These are phyloP conservation scores for Pachycephus smyrnensis DNA, from an alignment of 2,888 invertebrate genomes.

Conservation along the genomic window DNA sequence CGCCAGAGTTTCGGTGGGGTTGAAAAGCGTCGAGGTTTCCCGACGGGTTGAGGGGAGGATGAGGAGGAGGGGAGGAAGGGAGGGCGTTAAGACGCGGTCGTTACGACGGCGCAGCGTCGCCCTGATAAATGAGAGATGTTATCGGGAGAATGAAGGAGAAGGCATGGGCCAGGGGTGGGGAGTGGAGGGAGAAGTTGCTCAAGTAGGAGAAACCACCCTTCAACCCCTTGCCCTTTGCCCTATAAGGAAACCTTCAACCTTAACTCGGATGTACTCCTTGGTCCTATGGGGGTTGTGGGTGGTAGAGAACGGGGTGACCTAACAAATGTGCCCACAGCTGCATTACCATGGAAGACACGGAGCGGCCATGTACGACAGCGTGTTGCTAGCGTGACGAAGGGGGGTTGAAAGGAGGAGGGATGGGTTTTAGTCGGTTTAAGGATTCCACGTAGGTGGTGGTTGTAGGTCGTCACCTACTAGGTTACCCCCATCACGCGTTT, in stretches of 20 bases:
- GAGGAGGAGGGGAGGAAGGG: slow-evolving; percentile 22
- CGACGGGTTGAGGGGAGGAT: not conserved
- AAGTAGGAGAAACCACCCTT: no score
- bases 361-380: not conserved
- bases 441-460: not conserved
- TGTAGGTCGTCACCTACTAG: not conserved
- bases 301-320: no score
- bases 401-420: not conserved
- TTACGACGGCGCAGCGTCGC: slow-evolving; percentile 40
- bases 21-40: not conserved
- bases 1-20: not conserved
- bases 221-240: no score
- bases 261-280: not conserved
- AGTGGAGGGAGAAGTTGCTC: slow-evolving; percentile 12
- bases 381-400: not conserved
- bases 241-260: not conserved
- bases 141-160: slow-evolving; percentile 35
- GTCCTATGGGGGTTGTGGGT: not conserved
- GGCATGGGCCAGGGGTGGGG: slow-evolving; percentile 26
- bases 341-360: not conserved
- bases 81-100: slow-evolving; percentile 44
- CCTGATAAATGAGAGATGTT: slow-evolving; percentile 52
- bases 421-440: not conserved
- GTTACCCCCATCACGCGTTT: not conserved
- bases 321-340: not conserved